Percentiles rank a stretch among this genome's conserved stretches.
phyloP scores from a whole-genome alignment of 2,888 invertebrate species.

The Unio pictorum region DNA sequence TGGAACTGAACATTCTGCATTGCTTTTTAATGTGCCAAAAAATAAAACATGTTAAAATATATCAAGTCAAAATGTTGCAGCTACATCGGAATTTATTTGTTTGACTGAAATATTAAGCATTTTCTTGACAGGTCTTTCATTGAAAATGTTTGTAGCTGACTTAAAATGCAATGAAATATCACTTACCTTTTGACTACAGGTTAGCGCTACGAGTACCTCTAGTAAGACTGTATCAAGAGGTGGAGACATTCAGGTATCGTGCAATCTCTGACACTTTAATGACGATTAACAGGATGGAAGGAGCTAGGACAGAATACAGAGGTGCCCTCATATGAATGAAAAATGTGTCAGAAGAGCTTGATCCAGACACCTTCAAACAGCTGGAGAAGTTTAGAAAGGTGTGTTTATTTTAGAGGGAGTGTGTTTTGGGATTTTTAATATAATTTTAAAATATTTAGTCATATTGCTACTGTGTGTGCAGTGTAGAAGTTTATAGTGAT shows the following conservation, averaged over 20 bases:
- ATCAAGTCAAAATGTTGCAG: too few species aligned
- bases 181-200: conserved; percentile 68
- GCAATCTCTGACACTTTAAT: conserved; percentile 94
- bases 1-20: too few species aligned
- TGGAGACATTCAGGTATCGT: conserved; percentile 96
- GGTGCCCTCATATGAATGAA: conserved; percentile 94
- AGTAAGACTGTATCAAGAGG: conserved; percentile 83
- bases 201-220: conserved; percentile 89
- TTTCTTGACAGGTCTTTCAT: too few species aligned
- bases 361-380: conserved; percentile 96
- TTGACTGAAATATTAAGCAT: too few species aligned
- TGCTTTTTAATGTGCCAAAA: too few species aligned
- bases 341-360: conserved; percentile 92
- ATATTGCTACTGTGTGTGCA: too few species aligned
- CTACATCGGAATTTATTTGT: too few species aligned
- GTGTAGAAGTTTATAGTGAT: too few species aligned
- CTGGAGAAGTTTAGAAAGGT: conserved; percentile 96
- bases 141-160: too few species aligned
- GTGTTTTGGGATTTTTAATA: not conserved
- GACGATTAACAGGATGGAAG: conserved; percentile 95
- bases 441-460: too few species aligned
- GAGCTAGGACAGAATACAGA: conserved; percentile 94
- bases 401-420: not conserved
- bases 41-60: too few species aligned
- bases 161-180: too few species aligned